Evolutionary conservation across 2,113 vertebrate species (phyloP), one percentile per base, ranked within the genome.

Genomic region (Speoplatyrhinus poulsoni): DNA sequence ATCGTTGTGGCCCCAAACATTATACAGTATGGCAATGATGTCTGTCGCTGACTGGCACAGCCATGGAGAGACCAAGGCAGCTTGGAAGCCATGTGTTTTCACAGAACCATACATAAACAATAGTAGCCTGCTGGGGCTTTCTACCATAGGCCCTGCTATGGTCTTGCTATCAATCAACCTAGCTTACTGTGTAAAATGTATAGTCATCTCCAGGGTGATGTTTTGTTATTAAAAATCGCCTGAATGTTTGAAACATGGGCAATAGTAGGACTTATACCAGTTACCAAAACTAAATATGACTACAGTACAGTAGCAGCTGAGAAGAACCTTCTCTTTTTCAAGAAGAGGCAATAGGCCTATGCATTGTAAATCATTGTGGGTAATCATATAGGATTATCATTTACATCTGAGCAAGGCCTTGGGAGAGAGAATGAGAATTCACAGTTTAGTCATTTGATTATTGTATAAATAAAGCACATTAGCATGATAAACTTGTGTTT

Each of bases 101-200:
- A 78, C 59, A 60, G 47, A 65, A 60, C 46, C 46, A 48, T 49
- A 65, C n/a, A 70, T 85, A 90, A 80, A 83, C 83, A 85, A 82
- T 19, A 57, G 52, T 54, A 65, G 67, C 72, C 82, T 70, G 11
- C 17, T 5, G 82, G 72, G 61, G 82, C 15, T 48, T 61, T 26
- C 60, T 32, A 52, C 69, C 53, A 62, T 13, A 33, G 58, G 62
- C 36, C 61, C 17, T 48, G 61, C 17, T 63, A 17, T 50, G 61
- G 60, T 73, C 58, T 69, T 78, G 72, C 65, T 63, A 54, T 69
- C 73, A 66, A 75, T 76, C 70, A 71, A 64, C 53, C 64, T 2
- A 1, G 9, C 69, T 65, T 19, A 11, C 57, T 26, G 26, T 26
- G 12, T 36, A 61, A 15, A 53, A 57, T 15, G 17, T 0, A 17